phyloP scores from a whole-genome alignment of 2,797 vertebrate genomes.

The Galaxias olidus region DNA sequence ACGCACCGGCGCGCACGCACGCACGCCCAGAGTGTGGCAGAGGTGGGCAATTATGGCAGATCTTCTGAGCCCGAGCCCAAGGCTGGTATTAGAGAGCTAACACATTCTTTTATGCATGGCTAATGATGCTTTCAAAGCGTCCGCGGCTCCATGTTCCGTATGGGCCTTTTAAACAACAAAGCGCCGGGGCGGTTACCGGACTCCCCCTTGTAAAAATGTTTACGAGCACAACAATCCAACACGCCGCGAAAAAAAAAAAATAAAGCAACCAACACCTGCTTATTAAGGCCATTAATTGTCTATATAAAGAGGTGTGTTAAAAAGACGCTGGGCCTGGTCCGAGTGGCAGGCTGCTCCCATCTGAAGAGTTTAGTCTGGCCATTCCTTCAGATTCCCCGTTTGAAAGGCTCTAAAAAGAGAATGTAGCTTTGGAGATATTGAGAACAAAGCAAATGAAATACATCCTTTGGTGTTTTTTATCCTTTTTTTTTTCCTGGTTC shows the following conservation, averaged over 20 bases:
- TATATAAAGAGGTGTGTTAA: constrained; percentile 32
- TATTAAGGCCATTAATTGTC: constrained; percentile 71
- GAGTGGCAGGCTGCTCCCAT: constrained; percentile 36
- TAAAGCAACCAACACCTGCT: constrained; percentile 64
- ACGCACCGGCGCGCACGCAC: neutral
- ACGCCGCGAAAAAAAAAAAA: constrained; percentile 66
- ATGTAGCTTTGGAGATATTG: constrained; percentile 50
- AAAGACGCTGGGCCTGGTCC: constrained; percentile 46
- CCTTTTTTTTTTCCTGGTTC: constrained; percentile 12
- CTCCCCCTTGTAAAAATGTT: constrained; percentile 67
- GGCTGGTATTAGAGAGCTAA: constrained; percentile 72
- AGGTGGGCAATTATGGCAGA: constrained; percentile 74
- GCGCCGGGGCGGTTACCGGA: constrained; percentile 55
- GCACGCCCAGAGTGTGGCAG: constrained; percentile 44
- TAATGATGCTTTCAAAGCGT: constrained; percentile 77
- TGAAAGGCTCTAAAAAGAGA: constrained; percentile 50
- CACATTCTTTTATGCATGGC: constrained; percentile 77
- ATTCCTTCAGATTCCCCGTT: constrained; percentile 37
- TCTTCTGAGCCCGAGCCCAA: constrained; percentile 68
- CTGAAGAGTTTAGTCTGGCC: constrained; percentile 16
- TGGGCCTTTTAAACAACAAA: constrained; percentile 77
- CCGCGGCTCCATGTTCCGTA: constrained; percentile 74
- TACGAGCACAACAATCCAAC: constrained; percentile 68
- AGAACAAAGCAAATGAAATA: constrained; percentile 69
- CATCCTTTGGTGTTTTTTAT: constrained; percentile 46